phyloP scores from a whole-genome alignment of 2,888 invertebrate genomes.

The Meta bourneti region DNA sequence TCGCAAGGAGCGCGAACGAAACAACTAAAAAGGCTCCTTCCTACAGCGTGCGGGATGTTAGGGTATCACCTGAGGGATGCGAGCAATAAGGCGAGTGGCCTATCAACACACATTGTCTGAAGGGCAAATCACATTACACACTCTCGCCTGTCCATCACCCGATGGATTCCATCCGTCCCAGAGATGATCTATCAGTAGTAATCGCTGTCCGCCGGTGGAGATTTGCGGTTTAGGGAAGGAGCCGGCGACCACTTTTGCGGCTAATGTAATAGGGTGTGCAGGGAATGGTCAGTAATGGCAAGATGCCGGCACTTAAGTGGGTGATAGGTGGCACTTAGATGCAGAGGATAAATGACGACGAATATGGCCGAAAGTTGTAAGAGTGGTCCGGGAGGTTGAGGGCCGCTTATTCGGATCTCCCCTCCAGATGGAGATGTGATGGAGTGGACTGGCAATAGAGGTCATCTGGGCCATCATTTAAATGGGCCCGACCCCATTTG shows the following conservation, averaged over 20 bases:
- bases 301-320: slow-evolving; percentile 66
- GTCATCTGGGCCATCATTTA: not conserved
- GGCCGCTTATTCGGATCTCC: slow-evolving; percentile 29
- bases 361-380: slow-evolving; percentile 38
- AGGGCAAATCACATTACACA: slow-evolving; percentile 67
- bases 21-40: too few relatives aligned
- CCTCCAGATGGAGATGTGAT: not conserved
- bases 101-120: slow-evolving; percentile 57
- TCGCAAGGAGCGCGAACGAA: not conserved
- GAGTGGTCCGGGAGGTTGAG: slow-evolving; percentile 31
- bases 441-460: not conserved
- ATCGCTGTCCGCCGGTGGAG: slow-evolving; percentile 67
- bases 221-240: slow-evolving; percentile 59
- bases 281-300: slow-evolving; percentile 63
- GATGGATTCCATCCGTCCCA: slow-evolving; percentile 33
- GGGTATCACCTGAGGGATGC: slow-evolving; percentile 44
- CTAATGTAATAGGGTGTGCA: slow-evolving; percentile 59
- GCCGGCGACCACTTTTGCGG: slow-evolving; percentile 52
- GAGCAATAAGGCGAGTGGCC: slow-evolving; percentile 39
- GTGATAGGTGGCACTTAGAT: slow-evolving; percentile 65
- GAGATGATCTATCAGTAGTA: slow-evolving; percentile 68
- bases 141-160: slow-evolving; percentile 62
- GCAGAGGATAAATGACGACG: slow-evolving; percentile 61
- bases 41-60: slow-evolving; percentile 19
- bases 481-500: not conserved